phyloP scores from a whole-genome alignment of 92 coral and sea anemone genomes.

The Plumapathes pennacea region DNA sequence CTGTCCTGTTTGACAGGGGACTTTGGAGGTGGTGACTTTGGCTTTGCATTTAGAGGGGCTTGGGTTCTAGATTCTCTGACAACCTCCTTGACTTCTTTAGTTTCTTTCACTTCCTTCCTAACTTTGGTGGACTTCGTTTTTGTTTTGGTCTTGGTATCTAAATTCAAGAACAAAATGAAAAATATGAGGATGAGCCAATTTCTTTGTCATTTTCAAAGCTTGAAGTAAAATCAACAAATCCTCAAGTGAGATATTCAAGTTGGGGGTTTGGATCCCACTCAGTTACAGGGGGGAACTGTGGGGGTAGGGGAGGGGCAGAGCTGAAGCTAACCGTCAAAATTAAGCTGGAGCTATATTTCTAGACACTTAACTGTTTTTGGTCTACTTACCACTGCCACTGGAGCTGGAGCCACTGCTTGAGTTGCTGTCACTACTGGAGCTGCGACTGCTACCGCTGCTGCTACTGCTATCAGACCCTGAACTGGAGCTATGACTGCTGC shows the following conservation, averaged over 20 bases:
- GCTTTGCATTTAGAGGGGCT: conserved; percentile 28
- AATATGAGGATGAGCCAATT: background rate
- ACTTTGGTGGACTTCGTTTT: conserved; percentile 20
- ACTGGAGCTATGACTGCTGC: conserved; percentile 81
- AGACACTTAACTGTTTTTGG: background rate
- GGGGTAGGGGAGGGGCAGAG: no score
- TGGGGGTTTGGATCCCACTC: no score
- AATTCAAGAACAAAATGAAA: background rate
- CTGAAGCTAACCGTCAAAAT: no score
- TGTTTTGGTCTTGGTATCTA: conserved; percentile 59
- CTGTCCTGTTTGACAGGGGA: conserved; percentile 56
- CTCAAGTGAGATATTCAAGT: no score
- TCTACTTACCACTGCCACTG: conserved; percentile 41
- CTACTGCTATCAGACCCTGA: conserved; percentile 85
- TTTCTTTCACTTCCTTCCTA: conserved; percentile 69
- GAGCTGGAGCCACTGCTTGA: conserved; percentile 61
- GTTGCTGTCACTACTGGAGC: conserved; percentile 58
- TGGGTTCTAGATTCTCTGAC: conserved; percentile 63
- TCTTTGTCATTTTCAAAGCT: conserved; percentile 8
- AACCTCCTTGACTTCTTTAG: conserved; percentile 61
- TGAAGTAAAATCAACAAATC: conserved; percentile 1
- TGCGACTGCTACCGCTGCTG: conserved; percentile 62
- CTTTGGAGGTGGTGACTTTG: conserved; percentile 27
- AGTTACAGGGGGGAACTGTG: no score
- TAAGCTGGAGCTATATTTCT: background rate